phyloP scores from a whole-genome alignment of 2,797 vertebrate species.

The Kryptopterus vitreolus region DNA sequence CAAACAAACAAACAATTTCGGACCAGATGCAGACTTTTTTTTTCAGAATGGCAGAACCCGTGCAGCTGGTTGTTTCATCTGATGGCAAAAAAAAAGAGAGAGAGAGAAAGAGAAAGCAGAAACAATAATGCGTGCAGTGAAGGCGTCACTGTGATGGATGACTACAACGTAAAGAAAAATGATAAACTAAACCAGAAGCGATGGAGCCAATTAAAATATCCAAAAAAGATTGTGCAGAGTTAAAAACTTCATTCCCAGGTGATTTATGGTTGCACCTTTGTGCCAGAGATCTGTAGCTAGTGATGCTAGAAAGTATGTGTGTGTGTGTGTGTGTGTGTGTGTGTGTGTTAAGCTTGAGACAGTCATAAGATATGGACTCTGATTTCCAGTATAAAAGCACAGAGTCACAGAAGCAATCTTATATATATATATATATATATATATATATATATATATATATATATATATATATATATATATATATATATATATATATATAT shows the following conservation, averaged over 20 bases:
- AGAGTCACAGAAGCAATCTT: conserved; percentile 13
- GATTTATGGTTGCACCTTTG: conserved; percentile 26
- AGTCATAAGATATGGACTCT: conserved; percentile 25
- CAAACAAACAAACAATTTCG: background rate
- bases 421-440: too few species aligned
- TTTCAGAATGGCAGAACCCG: background rate
- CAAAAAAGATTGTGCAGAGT: conserved; percentile 25
- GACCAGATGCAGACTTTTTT: background rate
- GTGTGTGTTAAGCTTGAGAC: conserved; percentile 15
- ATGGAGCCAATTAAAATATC: conserved; percentile 33
- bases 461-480: too few species aligned
- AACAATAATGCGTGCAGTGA: conserved; percentile 22
- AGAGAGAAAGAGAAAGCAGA: background rate
- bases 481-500: too few species aligned
- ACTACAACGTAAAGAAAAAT: conserved; percentile 19
- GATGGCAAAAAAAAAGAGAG: conserved; percentile 3
- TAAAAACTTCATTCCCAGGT: conserved; percentile 34
- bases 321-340: background rate
- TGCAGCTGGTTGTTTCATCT: conserved; percentile 21
- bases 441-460: too few species aligned
- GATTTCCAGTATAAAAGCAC: conserved; percentile 21
- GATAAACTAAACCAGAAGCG: conserved; percentile 19
- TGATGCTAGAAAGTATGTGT: background rate
- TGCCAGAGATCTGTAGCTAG: conserved; percentile 6
- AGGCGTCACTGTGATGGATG: conserved; percentile 18